Evolutionary conservation across 2,888 invertebrate species (phyloP), one percentile per base, ranked within the genome.

Genomic region (Lomographa bimaculata): DNA sequence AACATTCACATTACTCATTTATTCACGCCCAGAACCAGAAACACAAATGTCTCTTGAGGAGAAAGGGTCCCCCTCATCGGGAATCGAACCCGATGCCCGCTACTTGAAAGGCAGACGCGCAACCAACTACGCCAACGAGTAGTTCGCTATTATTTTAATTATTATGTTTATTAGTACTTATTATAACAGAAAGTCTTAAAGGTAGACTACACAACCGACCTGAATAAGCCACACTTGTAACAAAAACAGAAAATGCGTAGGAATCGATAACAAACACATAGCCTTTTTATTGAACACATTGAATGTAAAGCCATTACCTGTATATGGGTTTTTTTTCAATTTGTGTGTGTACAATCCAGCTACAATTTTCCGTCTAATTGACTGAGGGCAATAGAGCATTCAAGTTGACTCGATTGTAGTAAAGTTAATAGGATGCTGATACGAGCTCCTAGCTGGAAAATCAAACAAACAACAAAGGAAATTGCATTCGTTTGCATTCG

Each of bases 311-410:
- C 14, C 21, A 17, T 24, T 33, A 34, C 35, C 6, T 33, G 23
- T 7, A 27, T 33, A 32, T 41, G 21, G 56, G 52, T 48, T 41
- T 16, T 54, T 54, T 35, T 11, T 30, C 17, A 19, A 11, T 37
- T 28, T 32, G 9, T 32, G 43, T 48, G 61, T 48, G 57, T 64
- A 61, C 68, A 69, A 64, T 66, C 68, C 72, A 67, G 60, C 68
- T 65, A 78, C 78, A 83, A 87, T 87, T 86, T 85, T 84, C 79
- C 87, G 85, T 79, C 78, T 83, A 86, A 86, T 87, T 87, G 84
- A 82, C 60, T 71, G 70, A 74, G 74, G 69, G 77, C 79, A 84
- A 81, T 85, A 73, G 82, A 84, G 76, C 86, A 80, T 86, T 77
- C 65, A 73, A 72, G 68, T 69, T 59, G 68, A 65, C 68, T 75